These are phyloP conservation scores for Drosophila virilis DNA, from an alignment of 1,140 invertebrate genomes.

Conservation along the genomic window DNA sequence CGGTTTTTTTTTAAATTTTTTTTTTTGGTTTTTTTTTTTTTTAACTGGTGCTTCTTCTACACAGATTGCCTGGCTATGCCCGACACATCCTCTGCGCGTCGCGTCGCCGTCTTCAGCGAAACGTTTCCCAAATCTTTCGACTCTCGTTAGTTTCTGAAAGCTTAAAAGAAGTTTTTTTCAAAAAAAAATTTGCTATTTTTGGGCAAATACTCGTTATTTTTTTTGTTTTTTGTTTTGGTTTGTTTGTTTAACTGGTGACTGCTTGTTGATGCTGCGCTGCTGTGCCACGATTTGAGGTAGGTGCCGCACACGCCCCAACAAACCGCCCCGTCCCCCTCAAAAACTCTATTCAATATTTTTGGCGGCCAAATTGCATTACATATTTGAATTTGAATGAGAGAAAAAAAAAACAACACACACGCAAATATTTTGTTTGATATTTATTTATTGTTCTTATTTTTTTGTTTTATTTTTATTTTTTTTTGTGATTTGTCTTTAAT, in stretches of 20 bases:
- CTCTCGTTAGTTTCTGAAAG: background rate
- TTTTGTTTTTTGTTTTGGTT: background rate
- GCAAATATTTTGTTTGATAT: constrained; percentile 5
- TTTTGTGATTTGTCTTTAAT: constrained; percentile 54
- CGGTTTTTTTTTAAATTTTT: constrained; percentile 17
- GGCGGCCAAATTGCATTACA: constrained; percentile 20
- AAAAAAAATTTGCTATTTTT: background rate
- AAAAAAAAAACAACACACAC: background rate
- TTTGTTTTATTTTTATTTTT: background rate
- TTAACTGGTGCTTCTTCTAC: no score
- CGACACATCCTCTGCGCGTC: no score
- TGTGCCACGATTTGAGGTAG: constrained; percentile 37
- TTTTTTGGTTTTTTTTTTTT: background rate
- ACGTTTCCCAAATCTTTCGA: background rate
- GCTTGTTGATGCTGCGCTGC: constrained; percentile 29
- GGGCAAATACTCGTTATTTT: background rate
- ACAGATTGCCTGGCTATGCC: no score
- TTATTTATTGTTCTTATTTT: background rate
- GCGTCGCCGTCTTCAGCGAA: background rate
- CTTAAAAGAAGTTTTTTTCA: background rate
- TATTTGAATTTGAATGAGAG: background rate
- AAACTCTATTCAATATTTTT: constrained; percentile 22
- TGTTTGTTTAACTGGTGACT: constrained; percentile 1
- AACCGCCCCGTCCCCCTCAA: no score
- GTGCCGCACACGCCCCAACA: constrained; percentile 6